Evolutionary conservation across 1,140 invertebrate genomes (phyloP).

Genomic region (Bombus balteatus): DNA sequence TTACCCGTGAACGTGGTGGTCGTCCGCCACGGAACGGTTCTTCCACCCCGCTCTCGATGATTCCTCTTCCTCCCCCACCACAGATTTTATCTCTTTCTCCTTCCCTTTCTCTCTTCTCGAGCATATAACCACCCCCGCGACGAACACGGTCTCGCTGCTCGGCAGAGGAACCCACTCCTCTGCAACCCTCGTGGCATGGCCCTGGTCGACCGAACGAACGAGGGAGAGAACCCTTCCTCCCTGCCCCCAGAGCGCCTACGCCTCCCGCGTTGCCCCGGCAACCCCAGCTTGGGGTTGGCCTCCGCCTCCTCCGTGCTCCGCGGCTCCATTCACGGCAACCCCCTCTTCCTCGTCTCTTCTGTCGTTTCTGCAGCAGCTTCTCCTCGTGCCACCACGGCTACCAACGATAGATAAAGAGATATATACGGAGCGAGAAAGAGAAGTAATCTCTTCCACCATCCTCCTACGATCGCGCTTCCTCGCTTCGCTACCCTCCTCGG

Average conservation of each 20-base stretch:
- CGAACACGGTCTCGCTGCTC: conserved; percentile 27
- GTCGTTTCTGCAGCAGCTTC: conserved; percentile 43
- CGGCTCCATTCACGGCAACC: conserved; percentile 78
- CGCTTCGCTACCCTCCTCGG: conserved; percentile 19
- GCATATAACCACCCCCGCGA: conserved; percentile 35
- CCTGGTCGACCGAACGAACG: conserved; percentile 71
- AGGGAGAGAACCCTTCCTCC: conserved; percentile 69
- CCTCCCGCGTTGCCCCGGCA: conserved; percentile 81
- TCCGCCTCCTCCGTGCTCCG: conserved; percentile 76
- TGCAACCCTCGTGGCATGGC: conserved; percentile 61
- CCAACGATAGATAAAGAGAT: background rate
- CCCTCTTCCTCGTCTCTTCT: conserved; percentile 42
- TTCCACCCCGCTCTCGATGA: conserved; percentile 13
- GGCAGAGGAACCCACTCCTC: conserved; percentile 50
- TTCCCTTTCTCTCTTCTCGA: background rate
- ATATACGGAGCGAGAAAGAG: background rate
- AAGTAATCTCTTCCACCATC: conserved; percentile 10
- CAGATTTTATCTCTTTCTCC: background rate
- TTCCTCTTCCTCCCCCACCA: background rate
- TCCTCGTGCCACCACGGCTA: conserved; percentile 47
- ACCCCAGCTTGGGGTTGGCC: conserved; percentile 81
- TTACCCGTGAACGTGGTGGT: conserved; percentile 20
- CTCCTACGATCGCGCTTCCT: conserved; percentile 32
- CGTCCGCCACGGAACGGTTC: conserved; percentile 30
- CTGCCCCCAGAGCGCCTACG: conserved; percentile 75